Conservation (phyloP, 2,888 invertebrate species). For the Troglohyphantes excavatus region DNA sequence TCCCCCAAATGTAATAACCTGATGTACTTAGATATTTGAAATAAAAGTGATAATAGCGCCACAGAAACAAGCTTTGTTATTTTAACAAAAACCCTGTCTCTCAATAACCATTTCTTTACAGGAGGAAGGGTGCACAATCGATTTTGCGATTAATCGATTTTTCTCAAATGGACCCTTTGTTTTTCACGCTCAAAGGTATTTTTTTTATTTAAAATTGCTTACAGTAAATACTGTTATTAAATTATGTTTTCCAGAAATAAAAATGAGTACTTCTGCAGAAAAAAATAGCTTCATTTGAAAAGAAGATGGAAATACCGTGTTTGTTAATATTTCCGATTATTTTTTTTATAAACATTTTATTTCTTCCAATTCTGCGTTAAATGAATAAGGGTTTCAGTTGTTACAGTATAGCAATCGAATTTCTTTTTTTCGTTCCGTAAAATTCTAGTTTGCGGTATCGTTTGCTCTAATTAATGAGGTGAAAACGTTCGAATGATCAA, state of each 20-base stretch:
- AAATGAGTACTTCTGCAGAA: not conserved
- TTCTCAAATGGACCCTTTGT: constrained; percentile 8
- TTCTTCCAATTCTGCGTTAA: not conserved
- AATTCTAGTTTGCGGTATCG: constrained; percentile 8
- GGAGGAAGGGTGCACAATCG: constrained; percentile 6
- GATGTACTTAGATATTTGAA: not conserved
- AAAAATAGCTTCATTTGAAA: not conserved
- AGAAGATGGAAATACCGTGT: not conserved
- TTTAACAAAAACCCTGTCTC: constrained; percentile 13
- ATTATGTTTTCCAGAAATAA: not conserved
- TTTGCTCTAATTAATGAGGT: constrained; percentile 33
- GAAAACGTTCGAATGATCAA: constrained; percentile 12
- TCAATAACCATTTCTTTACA: not conserved
- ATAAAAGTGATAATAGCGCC: not conserved
- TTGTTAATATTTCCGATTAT: constrained; percentile 15
- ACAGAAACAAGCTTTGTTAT: not conserved
- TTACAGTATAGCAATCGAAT: constrained; percentile 15
- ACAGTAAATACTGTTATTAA: constrained; percentile 41
- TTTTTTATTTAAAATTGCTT: not conserved
- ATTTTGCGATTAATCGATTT: constrained; percentile 51
- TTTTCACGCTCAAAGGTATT: not conserved
- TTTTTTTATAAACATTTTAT: not conserved
- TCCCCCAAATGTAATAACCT: not conserved
- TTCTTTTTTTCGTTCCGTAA: constrained; percentile 21
- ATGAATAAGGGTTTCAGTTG: constrained; percentile 4